Percentiles rank a stretch among this genome's conserved stretches.
phyloP scores from a whole-genome alignment of 2,797 vertebrate genomes.

The Acanthurus lineatus region DNA sequence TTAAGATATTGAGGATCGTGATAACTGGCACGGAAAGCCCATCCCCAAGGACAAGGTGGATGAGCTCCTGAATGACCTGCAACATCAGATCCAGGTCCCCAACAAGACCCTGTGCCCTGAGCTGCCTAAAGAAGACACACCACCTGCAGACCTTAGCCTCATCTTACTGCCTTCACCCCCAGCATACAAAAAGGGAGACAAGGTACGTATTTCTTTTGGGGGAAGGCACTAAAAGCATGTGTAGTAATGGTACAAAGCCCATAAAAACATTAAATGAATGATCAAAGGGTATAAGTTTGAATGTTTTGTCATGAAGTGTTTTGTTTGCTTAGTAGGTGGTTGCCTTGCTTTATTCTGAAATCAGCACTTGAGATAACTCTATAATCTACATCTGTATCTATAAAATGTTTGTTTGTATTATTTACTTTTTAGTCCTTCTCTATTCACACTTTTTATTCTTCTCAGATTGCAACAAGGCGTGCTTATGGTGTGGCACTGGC shows the following conservation, averaged over 20 bases:
- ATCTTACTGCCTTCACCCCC: slow-evolving; percentile 84
- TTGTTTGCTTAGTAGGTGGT: neutral
- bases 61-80: slow-evolving; percentile 83
- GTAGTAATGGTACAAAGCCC: neutral
- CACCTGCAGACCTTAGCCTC: slow-evolving; percentile 69
- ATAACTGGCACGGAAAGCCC: slow-evolving; percentile 92
- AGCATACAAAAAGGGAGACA: slow-evolving; percentile 87
- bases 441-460: rapidly evolving
- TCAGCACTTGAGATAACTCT: neutral
- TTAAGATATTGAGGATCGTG: slow-evolving; percentile 88
- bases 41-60: slow-evolving; percentile 88
- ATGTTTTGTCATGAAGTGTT: neutral
- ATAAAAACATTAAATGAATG: neutral
- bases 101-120: slow-evolving; percentile 81
- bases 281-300: neutral
- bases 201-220: slow-evolving; percentile 75
- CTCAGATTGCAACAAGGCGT: slow-evolving; percentile 87
- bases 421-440: neutral
- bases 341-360: neutral
- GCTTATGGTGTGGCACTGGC: slow-evolving; percentile 90
- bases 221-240: neutral
- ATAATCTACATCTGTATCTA: neutral
- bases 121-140: slow-evolving; percentile 82
- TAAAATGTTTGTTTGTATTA: neutral
- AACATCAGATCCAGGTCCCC: slow-evolving; percentile 86